A percentile compares a stretch with the other conserved stretches of the same genome.
Conservation (phyloP, 1,140 invertebrate genomes). For the Drosophila burlai region DNA sequence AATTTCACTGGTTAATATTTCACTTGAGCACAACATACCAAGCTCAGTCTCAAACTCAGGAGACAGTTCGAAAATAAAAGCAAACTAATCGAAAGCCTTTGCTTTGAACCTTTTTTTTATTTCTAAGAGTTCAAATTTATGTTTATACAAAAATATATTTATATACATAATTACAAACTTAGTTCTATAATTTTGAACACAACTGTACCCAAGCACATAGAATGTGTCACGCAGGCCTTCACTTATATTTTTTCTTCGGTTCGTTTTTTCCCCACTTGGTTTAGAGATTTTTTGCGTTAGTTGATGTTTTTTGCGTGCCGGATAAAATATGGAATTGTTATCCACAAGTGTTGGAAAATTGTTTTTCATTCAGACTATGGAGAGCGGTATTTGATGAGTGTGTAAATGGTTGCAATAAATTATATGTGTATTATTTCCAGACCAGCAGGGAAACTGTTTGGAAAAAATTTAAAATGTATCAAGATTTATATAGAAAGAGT, state of each 20-base stretch:
- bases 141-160: background rate
- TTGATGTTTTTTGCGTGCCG: conserved; percentile 1
- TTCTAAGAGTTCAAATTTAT: background rate
- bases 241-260: conserved; percentile 25
- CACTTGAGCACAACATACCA: background rate
- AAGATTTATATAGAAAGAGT: background rate
- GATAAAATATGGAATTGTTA: conserved; percentile 37
- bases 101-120: background rate
- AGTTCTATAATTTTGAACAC: background rate
- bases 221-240: conserved; percentile 44
- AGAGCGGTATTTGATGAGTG: background rate
- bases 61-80: background rate
- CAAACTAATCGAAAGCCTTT: background rate
- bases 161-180: background rate
- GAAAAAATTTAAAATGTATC: background rate
- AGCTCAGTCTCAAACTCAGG: background rate
- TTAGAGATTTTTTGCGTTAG: conserved; percentile 16
- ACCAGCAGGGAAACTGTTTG: background rate
- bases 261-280: background rate
- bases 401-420: background rate
- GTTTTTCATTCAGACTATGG: conserved; percentile 1
- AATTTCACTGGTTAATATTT: background rate
- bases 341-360: conserved; percentile 36
- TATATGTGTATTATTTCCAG: background rate
- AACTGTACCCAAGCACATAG: conserved; percentile 7